phyloP scores from a whole-genome alignment of 2,113 vertebrate genomes.

The Peromyscus maniculatus region DNA sequence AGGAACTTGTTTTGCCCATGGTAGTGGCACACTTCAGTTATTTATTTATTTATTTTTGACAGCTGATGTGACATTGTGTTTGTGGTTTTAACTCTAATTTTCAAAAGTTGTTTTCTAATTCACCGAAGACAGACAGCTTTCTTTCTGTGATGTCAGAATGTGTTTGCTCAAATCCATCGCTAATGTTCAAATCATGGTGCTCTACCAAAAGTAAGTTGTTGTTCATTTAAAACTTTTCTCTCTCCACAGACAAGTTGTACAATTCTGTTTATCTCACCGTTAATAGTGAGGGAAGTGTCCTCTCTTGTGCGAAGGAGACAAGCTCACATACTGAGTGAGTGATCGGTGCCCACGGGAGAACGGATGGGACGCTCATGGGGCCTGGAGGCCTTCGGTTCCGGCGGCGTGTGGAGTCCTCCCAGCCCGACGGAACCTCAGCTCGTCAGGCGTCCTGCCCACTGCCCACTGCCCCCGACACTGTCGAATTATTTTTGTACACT shows the following conservation, averaged over 20 bases:
- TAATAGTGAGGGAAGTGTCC: constrained; percentile 90
- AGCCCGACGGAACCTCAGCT: neutral
- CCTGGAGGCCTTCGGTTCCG: neutral
- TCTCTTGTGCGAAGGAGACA: constrained; percentile 87
- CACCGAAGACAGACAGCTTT: neutral
- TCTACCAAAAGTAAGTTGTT: neutral
- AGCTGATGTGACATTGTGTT: neutral
- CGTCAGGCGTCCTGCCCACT: neutral
- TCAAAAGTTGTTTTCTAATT: constrained; percentile 37
- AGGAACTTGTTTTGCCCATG: neutral
- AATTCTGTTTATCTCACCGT: constrained; percentile 92
- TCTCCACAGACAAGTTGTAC: constrained; percentile 93
- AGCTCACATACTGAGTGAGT: constrained; percentile 76
- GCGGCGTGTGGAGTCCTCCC: neutral
- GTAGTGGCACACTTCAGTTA: neutral
- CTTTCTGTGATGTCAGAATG: constrained; percentile 22
- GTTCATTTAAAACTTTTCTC: constrained; percentile 39
- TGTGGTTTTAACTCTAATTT: neutral
- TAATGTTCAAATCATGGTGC: neutral
- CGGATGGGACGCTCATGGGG: neutral
- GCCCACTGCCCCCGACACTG: neutral
- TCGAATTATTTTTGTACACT: constrained; percentile 37
- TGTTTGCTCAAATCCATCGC: neutral
- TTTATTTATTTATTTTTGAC: neutral
- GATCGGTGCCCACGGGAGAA: constrained; percentile 54